Evolutionary conservation across 92 coral and sea anemone species (phyloP).

Genomic region (Phenganax subtilis): DNA sequence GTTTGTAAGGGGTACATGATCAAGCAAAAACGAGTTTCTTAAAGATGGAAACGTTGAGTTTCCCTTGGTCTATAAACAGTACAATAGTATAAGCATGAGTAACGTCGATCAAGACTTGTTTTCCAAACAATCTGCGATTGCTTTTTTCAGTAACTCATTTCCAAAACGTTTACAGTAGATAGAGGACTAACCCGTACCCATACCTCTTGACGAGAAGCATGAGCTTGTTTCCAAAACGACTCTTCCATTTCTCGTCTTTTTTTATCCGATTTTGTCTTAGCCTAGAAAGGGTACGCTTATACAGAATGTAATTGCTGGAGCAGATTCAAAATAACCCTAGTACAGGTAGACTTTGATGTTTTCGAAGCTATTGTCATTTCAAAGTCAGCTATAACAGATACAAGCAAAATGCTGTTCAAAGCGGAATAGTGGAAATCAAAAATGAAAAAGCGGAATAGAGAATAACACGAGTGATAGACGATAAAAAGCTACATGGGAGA

Average conservation of each 20-base stretch:
- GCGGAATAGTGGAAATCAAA: background rate
- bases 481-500: too few relatives aligned
- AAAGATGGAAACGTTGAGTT: too few relatives aligned
- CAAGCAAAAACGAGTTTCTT: too few relatives aligned
- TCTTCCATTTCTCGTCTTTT: slow-evolving; percentile 94
- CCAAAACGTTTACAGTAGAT: background rate
- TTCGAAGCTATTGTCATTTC: background rate
- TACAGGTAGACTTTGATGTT: background rate
- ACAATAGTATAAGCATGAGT: background rate
- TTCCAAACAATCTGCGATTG: too few relatives aligned
- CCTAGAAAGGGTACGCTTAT: slow-evolving; percentile 49
- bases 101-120: too few relatives aligned
- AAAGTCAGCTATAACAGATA: background rate
- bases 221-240: slow-evolving; percentile 77
- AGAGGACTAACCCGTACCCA: background rate
- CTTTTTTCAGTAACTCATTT: too few relatives aligned
- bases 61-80: background rate
- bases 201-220: slow-evolving; percentile 86
- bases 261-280: slow-evolving; percentile 84
- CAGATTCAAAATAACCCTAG: background rate
- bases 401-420: background rate
- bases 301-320: background rate
- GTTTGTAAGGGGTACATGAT: too few relatives aligned
- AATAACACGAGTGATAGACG: background rate
- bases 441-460: background rate